A percentile compares a stretch with the other conserved stretches of the same genome.
Conservation (phyloP, 2,113 vertebrate genomes). For the Dascyllus trimaculatus region DNA sequence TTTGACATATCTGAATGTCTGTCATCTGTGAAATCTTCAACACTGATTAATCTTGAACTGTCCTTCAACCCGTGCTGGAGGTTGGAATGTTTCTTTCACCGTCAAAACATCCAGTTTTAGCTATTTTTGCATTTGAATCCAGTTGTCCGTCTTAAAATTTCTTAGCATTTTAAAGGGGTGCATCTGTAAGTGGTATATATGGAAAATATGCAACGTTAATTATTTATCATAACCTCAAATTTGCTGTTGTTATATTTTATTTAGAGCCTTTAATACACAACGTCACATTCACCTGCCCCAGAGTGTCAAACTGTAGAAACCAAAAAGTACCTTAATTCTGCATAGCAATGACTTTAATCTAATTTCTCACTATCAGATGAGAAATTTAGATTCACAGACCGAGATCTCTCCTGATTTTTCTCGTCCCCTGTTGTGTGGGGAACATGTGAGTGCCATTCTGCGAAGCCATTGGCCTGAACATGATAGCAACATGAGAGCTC, state of each 20-base stretch:
- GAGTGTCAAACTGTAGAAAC: too few species aligned
- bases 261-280: constrained; percentile 27
- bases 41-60: constrained; percentile 46
- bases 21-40: constrained; percentile 49
- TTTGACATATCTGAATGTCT: constrained; percentile 59
- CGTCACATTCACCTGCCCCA: constrained; percentile 37
- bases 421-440: not conserved
- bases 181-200: constrained; percentile 7
- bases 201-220: constrained; percentile 35
- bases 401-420: not conserved
- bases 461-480: constrained; percentile 35
- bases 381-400: not conserved
- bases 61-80: constrained; percentile 14
- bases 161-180: not conserved
- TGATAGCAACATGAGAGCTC: constrained; percentile 48
- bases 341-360: not conserved
- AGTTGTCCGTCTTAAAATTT: constrained; percentile 6
- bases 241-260: constrained; percentile 49
- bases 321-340: constrained; percentile 8
- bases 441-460: constrained; percentile 23
- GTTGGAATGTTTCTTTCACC: not conserved
- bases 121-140: not conserved
- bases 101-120: not conserved
- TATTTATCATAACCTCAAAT: constrained; percentile 40
- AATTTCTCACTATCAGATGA: not conserved